Base-by-base conservation (phyloP, 2,113 vertebrate genomes). In the Solea solea region DNA sequence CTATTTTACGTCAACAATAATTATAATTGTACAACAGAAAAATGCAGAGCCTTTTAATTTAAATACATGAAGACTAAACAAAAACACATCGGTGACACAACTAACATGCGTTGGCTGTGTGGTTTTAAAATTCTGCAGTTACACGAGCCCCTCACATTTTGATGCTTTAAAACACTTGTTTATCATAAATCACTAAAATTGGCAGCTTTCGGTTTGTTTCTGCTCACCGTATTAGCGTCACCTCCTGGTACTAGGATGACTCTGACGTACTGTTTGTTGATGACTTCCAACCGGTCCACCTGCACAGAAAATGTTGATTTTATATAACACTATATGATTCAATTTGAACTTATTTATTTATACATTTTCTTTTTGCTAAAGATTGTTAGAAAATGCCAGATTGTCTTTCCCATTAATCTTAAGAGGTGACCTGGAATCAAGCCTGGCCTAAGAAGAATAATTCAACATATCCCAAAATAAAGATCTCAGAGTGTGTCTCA, bases 191-290 rank as follows among this genome's bases (percentile, higher is more conserved):
- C 34, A 34, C 2, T 14, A 48, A 48, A 48, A 48, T 4, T 21
- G 15, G 21, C 40, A 59, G 56, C n/a, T 41, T 25, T 14, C 12
- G 8, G 21, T 9, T 27, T 27, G 16, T 15, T 45, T 59, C 4
- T 1, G 27, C 88, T 87, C 81, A 95, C 91, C 63, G 78, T 84
- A 46, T 94, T 92, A 0, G 74, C 21, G 0, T 87, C 78, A 0
- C 84, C 86, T 64, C 91, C 94, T 0, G 93, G 90, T 8, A 82
- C 54, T 27, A 93, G 83, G 67, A 93, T 85, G 7, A 95, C 94
- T 12, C 88, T 72, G 15, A 95, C 94, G 49, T 89, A 95, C 74
- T 94, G 92, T 59, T 94, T 95, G 80, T 95, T 95, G 50, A 95
- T 86, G 1, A 95, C 94, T 67, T 95, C 94, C 49, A 94, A 76